Evolutionary conservation across 2,113 vertebrate genomes (phyloP).

Genomic region (Charina bottae): DNA sequence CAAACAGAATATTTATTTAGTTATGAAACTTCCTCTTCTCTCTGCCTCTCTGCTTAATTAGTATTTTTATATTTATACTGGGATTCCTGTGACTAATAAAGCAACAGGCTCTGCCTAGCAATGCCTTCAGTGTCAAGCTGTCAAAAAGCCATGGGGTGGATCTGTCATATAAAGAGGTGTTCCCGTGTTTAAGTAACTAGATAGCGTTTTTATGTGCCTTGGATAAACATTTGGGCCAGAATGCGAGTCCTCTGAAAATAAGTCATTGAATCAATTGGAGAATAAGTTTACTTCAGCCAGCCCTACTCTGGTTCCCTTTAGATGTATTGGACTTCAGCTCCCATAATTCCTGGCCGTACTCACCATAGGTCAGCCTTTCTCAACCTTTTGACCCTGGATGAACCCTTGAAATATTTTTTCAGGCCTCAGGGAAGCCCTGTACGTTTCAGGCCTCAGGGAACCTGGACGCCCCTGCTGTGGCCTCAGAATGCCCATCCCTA

Average conservation of each 20-base stretch:
- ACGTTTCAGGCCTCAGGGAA: too few species aligned
- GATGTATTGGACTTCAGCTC: neutral
- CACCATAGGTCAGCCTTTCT: too few species aligned
- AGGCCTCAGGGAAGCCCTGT: too few species aligned
- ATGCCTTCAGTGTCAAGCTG: neutral
- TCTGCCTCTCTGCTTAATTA: neutral
- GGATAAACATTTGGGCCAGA: neutral
- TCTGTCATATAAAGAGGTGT: conserved; percentile 17
- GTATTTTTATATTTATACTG: accelerated
- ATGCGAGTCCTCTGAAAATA: conserved; percentile 9
- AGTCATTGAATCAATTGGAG: accelerated
- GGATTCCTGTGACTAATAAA: neutral
- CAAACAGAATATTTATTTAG: neutral
- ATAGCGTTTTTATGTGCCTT: neutral
- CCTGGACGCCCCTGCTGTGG: too few species aligned
- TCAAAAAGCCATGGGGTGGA: neutral
- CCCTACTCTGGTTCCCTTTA: neutral
- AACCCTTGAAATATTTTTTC: too few species aligned
- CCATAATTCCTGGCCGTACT: neutral
- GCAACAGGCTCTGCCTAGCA: neutral
- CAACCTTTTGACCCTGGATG: too few species aligned
- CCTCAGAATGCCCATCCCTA: too few species aligned
- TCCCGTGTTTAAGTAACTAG: neutral
- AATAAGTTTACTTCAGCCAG: neutral
- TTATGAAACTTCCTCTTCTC: too few species aligned